phyloP scores from a whole-genome alignment of 2,888 invertebrate genomes.

The Drosophila merina region DNA sequence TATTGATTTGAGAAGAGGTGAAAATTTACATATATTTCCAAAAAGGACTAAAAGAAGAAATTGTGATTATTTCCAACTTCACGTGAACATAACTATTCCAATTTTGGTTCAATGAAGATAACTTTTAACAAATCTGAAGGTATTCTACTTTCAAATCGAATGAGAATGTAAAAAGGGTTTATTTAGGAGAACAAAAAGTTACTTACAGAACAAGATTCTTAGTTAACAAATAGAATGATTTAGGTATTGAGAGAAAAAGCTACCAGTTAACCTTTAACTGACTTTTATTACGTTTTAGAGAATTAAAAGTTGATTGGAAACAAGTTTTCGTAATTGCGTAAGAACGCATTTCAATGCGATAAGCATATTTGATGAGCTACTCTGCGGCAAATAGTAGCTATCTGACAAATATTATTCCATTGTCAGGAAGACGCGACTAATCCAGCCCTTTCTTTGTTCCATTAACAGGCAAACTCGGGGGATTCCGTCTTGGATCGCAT shows the following conservation, averaged over 20 bases:
- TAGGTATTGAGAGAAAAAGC: neutral
- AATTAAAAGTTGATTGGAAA: neutral
- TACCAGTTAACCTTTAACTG: neutral
- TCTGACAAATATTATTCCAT: constrained; percentile 19
- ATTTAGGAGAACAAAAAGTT: too few species aligned
- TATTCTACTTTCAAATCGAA: neutral
- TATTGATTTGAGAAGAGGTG: neutral
- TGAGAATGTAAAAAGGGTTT: neutral
- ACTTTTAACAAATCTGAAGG: neutral
- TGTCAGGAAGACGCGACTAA: constrained; percentile 13
- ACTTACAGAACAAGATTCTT: too few species aligned
- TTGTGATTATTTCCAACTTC: too few species aligned
- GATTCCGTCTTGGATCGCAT: constrained; percentile 86
- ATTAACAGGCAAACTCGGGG: constrained; percentile 84
- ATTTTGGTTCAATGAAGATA: too few species aligned
- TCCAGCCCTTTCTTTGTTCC: constrained; percentile 3
- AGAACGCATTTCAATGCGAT: neutral
- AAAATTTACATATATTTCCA: neutral
- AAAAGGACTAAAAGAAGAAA: too few species aligned
- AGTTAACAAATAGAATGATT: neutral
- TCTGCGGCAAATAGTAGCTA: neutral
- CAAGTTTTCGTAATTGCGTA: neutral
- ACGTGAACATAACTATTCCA: too few species aligned
- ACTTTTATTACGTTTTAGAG: neutral
- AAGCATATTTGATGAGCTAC: neutral